A percentile compares a stretch with the other conserved stretches of the same genome.
Conservation (phyloP, 2,888 invertebrate genomes). For the Stegophylla sp. region DNA sequence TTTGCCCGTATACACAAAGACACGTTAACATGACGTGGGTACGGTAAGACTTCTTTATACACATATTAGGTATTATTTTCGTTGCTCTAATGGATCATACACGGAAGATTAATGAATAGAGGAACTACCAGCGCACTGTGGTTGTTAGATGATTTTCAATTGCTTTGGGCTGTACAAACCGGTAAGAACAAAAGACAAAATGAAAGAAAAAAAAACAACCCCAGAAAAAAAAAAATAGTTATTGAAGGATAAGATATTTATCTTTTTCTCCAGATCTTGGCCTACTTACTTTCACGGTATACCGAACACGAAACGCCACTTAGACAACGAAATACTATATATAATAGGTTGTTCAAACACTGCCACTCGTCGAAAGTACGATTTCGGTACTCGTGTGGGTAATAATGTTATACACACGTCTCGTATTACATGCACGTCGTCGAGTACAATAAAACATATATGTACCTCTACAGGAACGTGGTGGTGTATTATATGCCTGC, state of each 20-base stretch:
- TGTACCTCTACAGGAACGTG: not conserved
- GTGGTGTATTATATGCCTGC: not conserved
- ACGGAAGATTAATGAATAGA: constrained; percentile 40
- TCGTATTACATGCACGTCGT: constrained; percentile 5
- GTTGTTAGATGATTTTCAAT: constrained; percentile 30
- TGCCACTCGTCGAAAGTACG: constrained; percentile 40
- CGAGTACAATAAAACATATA: not conserved
- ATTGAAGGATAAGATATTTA: constrained; percentile 52
- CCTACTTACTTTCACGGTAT: constrained; percentile 49
- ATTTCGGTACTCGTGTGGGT: constrained; percentile 24
- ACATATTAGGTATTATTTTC: constrained; percentile 40
- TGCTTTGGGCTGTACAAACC: constrained; percentile 27
- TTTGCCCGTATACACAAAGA: constrained; percentile 14
- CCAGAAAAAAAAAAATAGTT: constrained; percentile 13
- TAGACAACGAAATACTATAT: constrained; percentile 29
- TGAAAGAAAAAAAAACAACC: constrained; percentile 24
- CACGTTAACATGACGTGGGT: not conserved
- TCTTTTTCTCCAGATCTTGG: constrained; percentile 36
- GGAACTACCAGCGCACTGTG: not conserved
- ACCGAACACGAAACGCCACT: constrained; percentile 54
- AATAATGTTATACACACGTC: constrained; percentile 29
- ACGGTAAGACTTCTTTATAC: no score
- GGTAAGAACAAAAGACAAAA: constrained; percentile 25
- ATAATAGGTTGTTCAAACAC: constrained; percentile 43
- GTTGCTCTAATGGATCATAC: constrained; percentile 23